Evolutionary conservation across 2,888 invertebrate species (phyloP).

Genomic region (Morpho achilles): DNA sequence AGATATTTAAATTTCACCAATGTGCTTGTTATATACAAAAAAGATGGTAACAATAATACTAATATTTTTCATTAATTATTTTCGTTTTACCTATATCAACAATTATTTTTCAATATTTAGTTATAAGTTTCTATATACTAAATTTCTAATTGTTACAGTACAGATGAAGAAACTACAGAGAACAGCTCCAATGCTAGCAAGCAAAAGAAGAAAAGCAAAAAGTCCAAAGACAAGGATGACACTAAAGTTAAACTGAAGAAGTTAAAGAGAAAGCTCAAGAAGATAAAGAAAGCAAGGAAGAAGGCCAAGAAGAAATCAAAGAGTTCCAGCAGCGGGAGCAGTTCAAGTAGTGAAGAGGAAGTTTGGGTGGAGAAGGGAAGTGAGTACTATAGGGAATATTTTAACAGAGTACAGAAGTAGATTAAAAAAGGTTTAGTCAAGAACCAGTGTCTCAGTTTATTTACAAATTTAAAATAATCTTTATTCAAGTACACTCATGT

Average conservation of each 20-base stretch:
- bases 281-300: conserved; percentile 75
- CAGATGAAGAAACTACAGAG: conserved; percentile 66
- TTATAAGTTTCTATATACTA: neutral
- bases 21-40: too few relatives aligned
- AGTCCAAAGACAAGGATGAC: conserved; percentile 66
- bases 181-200: conserved; percentile 50
- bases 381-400: conserved; percentile 35
- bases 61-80: too few relatives aligned
- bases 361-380: conserved; percentile 85
- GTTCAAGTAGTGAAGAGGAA: conserved; percentile 68
- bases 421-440: too few relatives aligned
- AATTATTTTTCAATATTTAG: neutral
- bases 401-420: too few relatives aligned
- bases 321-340: conserved; percentile 57
- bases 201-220: conserved; percentile 68
- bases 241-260: conserved; percentile 79
- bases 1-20: too few relatives aligned
- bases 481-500: too few relatives aligned
- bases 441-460: too few relatives aligned
- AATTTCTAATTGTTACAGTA: conserved; percentile 39
- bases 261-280: conserved; percentile 72
- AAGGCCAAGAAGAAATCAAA: conserved; percentile 70
- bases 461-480: too few relatives aligned
- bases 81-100: too few relatives aligned
- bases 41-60: too few relatives aligned